Percentiles rank a stretch among this genome's conserved stretches.
These are phyloP conservation scores for Ceriagrion tenellum DNA, from an alignment of 2,888 invertebrate genomes.

Conservation along the genomic window DNA sequence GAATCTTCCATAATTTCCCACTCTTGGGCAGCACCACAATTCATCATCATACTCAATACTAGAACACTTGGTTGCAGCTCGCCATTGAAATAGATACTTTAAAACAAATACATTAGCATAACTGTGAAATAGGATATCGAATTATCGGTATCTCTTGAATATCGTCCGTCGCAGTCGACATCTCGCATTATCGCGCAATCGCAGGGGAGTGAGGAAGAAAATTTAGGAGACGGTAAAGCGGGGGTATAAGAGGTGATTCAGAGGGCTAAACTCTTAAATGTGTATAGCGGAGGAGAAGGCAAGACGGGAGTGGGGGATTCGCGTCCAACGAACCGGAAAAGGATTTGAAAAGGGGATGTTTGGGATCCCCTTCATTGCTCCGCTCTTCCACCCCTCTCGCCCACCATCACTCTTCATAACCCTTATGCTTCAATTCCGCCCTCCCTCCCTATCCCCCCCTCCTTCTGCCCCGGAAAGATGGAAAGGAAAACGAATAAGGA, in stretches of 20 bases:
- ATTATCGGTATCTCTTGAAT: too few relatives aligned
- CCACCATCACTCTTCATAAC: neutral
- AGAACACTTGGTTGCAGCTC: too few relatives aligned
- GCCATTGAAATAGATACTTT: too few relatives aligned
- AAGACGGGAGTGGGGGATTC: neutral
- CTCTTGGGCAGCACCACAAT: too few relatives aligned
- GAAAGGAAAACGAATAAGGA: neutral
- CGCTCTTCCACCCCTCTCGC: neutral
- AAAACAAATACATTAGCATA: too few relatives aligned
- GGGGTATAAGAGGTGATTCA: neutral
- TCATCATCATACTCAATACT: too few relatives aligned
- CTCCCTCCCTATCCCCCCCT: neutral
- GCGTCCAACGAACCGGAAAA: neutral
- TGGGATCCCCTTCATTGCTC: neutral
- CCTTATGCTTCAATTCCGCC: neutral
- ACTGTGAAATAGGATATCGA: too few relatives aligned
- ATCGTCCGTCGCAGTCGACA: too few relatives aligned
- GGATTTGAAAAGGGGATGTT: constrained; percentile 24
- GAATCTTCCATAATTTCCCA: too few relatives aligned
- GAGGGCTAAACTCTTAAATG: neutral
- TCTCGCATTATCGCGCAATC: too few relatives aligned
- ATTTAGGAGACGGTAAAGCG: too few relatives aligned
- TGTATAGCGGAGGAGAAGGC: neutral
- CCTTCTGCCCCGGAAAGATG: neutral
- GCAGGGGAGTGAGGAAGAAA: neutral